Conservation (phyloP, 2,113 vertebrate genomes). For the Canis aureus region DNA sequence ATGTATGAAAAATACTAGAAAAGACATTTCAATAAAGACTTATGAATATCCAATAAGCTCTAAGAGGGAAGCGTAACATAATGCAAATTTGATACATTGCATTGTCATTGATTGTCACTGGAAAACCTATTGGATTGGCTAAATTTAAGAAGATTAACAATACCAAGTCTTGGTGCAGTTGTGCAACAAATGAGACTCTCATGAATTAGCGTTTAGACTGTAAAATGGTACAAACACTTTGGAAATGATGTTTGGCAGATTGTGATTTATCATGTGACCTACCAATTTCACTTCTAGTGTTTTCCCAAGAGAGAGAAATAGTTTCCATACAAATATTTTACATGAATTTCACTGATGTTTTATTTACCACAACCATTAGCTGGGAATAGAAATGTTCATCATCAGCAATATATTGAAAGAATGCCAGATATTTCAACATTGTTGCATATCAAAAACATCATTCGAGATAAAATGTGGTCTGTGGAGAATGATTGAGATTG, state of each 20-base stretch:
- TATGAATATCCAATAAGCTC: neutral
- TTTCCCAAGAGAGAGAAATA: neutral
- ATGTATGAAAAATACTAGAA: neutral
- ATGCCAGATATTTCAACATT: neutral
- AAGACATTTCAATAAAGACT: neutral
- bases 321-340: neutral
- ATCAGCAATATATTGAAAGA: neutral
- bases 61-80: neutral
- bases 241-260: neutral
- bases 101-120: neutral
- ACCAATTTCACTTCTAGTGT: neutral
- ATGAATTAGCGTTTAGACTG: neutral
- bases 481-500: neutral
- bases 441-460: neutral
- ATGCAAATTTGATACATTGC: neutral
- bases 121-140: neutral
- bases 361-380: neutral
- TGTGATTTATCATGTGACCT: neutral
- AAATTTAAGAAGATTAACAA: neutral
- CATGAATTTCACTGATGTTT: neutral
- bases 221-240: neutral
- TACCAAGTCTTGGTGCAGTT: neutral
- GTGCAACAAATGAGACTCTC: neutral
- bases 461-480: neutral
- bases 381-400: neutral